Evolutionary conservation across 2,113 vertebrate species (phyloP), one percentile per base, ranked within the genome.

Genomic region (Passer domesticus): DNA sequence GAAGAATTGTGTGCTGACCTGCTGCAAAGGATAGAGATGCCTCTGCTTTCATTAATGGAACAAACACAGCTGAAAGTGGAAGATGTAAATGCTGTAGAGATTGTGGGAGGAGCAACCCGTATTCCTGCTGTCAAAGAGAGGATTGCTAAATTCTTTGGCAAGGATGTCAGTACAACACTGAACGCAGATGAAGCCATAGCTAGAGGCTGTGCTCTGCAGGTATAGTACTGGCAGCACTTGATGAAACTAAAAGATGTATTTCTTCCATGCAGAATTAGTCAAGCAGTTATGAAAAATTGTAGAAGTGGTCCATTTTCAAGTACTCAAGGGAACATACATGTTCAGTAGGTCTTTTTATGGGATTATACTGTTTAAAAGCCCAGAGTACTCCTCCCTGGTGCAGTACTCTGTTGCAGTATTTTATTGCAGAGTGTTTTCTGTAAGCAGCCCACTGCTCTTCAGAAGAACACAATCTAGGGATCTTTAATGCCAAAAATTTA

Each of bases 161-260:
- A 98, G 81, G 98, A 98, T 86, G 66, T 98, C 60, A 98, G 98
- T 89, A 98, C 98, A 28, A 98, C 98, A 1, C 95, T 99, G 52
- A 98, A 98, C 67, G 98, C 98, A 19, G 98, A 98, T 83, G 98
- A 99, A 96, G 98, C 98, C 2, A 98, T 98, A 44, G 98, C 98
- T 72, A 97, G 98, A 76, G 98, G 98, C 8, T 98, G 98, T 75
- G 98, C 98, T 5, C 82, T 98, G 19, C 98, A 98, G 98, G 98
- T 98, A 96, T 27, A 24, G 74, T 82, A 37, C 37, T 44, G 39
- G 24, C 75, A 86, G 25, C 18, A 11, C 33, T 27, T 60, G n/a
- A 21, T 69, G 41, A 69, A 49, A 5, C 41, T 14, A 23, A 31
- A 39, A 60, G n/a, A 14, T 66, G 3, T 1, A 3, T 55, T 83